Base-by-base conservation (phyloP, 2,888 invertebrate species). In the Heteromurus nitidus region DNA sequence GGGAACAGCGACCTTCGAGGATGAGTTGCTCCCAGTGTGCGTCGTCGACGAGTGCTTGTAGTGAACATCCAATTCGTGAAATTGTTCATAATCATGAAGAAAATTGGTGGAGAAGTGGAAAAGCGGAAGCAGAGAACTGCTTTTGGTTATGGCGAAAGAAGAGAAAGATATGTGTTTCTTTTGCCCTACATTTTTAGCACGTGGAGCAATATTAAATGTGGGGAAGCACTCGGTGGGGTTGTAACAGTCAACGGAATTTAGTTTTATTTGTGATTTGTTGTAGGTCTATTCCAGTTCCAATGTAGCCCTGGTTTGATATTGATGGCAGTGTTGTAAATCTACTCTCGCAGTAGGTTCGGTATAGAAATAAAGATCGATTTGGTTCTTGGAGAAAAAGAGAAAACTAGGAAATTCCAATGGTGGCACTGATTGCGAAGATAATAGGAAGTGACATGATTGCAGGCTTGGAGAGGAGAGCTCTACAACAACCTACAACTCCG, bases 381-480 rank as follows among this genome's bases (percentile, higher is more conserved):
- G n/a, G n/a, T n/a, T n/a, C n/a, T n/a, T 26, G 18, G 20, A 42
- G 30, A 22, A 18, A 26, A 47, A 2, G n/a, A 7, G 11, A n/a
- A 30, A 28, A 65, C n/a, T 28, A 30, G 42, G 50, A 70, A 64
- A 77, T 76, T 68, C 47, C 28, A 60, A 28, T 55, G 22, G 50
- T 68, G 68, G 60, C 26, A n/a, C 30, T 79, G 76, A 70, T 70
- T 69, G 69, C 70, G 70, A 69, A 62, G 79, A 70, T 70, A 79
- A 79, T 79, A 28, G 36, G 42, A 70, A 70, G 70, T 70, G 79
- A 79, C 77, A 50, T 69, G 69, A 69, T 77, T 77, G 76, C 28
- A 47, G 72, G 42, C 72, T 28, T 60, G 26, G 28, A 53, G 28
- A 60, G 28, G 30, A 50, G 50, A 18, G 58, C 26, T 13, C 7